Conservation (phyloP, 2,888 invertebrate genomes). For the Notodonta dromedarius region DNA sequence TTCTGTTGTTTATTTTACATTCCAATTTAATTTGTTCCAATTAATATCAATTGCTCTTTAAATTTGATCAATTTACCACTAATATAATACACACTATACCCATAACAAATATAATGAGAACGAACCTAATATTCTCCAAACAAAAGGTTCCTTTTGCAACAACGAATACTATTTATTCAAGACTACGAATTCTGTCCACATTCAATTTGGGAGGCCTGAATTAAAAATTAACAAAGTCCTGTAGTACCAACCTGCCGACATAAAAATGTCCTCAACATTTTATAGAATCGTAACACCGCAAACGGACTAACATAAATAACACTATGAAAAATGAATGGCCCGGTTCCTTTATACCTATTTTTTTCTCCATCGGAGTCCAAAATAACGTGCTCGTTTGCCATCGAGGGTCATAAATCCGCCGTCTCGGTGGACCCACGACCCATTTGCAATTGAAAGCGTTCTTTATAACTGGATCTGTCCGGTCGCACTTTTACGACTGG, state of each 20-base stretch:
- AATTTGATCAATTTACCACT: not conserved
- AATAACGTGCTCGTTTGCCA: slow-evolving; percentile 71
- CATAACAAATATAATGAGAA: not conserved
- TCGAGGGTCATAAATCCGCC: slow-evolving; percentile 71
- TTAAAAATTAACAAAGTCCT: slow-evolving; percentile 30
- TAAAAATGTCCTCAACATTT: slow-evolving; percentile 39
- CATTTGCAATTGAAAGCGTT: slow-evolving; percentile 82
- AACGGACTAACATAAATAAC: slow-evolving; percentile 71
- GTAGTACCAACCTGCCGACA: slow-evolving; percentile 21
- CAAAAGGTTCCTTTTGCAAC: too few species aligned
- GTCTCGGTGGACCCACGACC: slow-evolving; percentile 68
- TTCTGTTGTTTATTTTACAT: slow-evolving; percentile 35
- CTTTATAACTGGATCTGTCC: slow-evolving; percentile 76
- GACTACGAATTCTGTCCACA: not conserved
- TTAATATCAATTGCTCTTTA: slow-evolving; percentile 6
- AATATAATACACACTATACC: not conserved
- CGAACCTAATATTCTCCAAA: not conserved
- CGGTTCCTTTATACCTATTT: slow-evolving; percentile 71
- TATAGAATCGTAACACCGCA: slow-evolving; percentile 60
- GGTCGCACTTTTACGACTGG: slow-evolving; percentile 68
- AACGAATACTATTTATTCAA: too few species aligned
- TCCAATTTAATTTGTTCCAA: slow-evolving; percentile 5
- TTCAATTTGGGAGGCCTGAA: slow-evolving; percentile 8
- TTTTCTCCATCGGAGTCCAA: slow-evolving; percentile 68
- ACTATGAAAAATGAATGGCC: slow-evolving; percentile 74